Percentiles rank a stretch among this genome's conserved stretches.
Evolutionary conservation across 2,888 invertebrate species (phyloP).

Genomic region (Drosophila anomalata): DNA sequence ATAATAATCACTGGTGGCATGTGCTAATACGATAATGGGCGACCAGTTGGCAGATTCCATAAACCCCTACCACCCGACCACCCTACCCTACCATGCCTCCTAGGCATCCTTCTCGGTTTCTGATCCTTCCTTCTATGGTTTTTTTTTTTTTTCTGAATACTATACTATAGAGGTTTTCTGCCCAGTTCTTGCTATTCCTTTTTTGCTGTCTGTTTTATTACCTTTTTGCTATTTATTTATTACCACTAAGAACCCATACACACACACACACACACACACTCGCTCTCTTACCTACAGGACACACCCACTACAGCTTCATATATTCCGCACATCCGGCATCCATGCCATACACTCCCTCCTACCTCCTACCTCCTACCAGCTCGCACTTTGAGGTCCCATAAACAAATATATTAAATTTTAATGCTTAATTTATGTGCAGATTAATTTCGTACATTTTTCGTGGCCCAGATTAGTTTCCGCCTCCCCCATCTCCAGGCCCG

Average conservation of each 20-base stretch:
- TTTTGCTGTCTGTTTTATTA: slow-evolving; percentile 47
- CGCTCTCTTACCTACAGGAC: not conserved
- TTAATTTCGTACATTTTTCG: slow-evolving; percentile 57
- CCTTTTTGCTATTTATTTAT: slow-evolving; percentile 54
- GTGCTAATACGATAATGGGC: slow-evolving; percentile 49
- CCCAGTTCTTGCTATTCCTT: slow-evolving; percentile 4
- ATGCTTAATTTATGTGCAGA: slow-evolving; percentile 58
- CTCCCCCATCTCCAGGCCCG: not conserved
- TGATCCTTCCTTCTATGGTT: not conserved
- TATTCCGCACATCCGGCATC: slow-evolving; percentile 20
- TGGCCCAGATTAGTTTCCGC: slow-evolving; percentile 48
- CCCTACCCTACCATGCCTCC: too few relatives aligned
- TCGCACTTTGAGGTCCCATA: slow-evolving; percentile 41
- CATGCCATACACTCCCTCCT: not conserved
- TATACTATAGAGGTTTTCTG: slow-evolving; percentile 15
- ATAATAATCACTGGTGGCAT: slow-evolving; percentile 49
- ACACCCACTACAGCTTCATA: slow-evolving; percentile 15
- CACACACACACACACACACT: slow-evolving; percentile 6
- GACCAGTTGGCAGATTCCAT: slow-evolving; percentile 38
- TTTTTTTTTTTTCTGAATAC: too few relatives aligned
- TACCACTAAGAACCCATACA: slow-evolving; percentile 41
- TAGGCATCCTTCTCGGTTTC: not conserved
- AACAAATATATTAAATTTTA: slow-evolving; percentile 60
- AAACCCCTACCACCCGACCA: not conserved
- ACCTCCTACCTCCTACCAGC: not conserved